phyloP scores from a whole-genome alignment of 2,797 vertebrate genomes.

The Cryptoprocta ferox region DNA sequence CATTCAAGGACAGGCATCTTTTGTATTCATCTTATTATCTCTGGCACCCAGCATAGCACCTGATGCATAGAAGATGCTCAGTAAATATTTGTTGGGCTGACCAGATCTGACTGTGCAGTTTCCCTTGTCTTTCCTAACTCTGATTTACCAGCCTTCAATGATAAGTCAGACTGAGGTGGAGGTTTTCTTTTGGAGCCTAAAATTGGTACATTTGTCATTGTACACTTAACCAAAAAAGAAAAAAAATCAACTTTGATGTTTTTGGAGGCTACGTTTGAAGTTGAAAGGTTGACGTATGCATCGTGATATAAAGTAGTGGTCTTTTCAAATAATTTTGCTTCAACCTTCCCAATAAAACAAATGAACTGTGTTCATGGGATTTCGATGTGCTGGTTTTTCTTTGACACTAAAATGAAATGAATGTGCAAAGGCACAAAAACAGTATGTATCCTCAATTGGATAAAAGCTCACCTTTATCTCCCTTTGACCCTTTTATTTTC shows the following conservation, averaged over 20 bases:
- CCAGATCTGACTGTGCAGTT: background rate
- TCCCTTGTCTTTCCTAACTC: conserved; percentile 60
- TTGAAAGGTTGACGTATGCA: conserved; percentile 81
- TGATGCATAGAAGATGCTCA: background rate
- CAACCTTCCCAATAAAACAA: conserved; percentile 83
- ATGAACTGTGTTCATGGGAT: conserved; percentile 80
- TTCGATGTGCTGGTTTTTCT: conserved; percentile 79
- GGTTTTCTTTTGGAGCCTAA: conserved; percentile 79
- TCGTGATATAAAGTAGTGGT: conserved; percentile 79
- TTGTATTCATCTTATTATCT: background rate
- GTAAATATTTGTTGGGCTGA: background rate
- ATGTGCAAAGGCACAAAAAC: conserved; percentile 81
- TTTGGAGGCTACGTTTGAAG: conserved; percentile 78
- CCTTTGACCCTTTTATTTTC: conserved; percentile 82
- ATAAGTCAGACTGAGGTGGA: conserved; percentile 65
- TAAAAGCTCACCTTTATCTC: conserved; percentile 81
- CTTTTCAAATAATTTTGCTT: conserved; percentile 81
- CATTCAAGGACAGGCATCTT: background rate
- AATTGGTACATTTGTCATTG: conserved; percentile 81
- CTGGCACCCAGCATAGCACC: background rate
- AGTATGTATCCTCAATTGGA: conserved; percentile 80
- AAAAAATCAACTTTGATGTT: conserved; percentile 80
- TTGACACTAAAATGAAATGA: conserved; percentile 83
- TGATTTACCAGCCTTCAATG: conserved; percentile 71
- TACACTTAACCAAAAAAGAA: conserved; percentile 77